phyloP scores from a whole-genome alignment of 2,797 vertebrate species.

The Malurus splendens region DNA sequence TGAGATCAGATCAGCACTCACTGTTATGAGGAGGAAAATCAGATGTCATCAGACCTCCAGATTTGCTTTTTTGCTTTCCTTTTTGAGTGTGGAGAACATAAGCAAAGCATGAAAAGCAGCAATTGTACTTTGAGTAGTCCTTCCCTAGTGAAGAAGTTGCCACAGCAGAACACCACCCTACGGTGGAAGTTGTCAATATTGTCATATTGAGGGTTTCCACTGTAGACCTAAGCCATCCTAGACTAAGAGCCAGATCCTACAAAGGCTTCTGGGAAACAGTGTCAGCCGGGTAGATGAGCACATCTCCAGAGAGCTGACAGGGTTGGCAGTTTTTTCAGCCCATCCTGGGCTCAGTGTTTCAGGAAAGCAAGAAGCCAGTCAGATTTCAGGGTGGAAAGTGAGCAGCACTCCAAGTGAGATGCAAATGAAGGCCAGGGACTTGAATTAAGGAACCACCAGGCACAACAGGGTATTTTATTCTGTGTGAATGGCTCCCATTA shows the following conservation, averaged over 20 bases:
- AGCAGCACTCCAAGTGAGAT: neutral
- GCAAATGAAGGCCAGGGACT: neutral
- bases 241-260: neutral
- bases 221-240: neutral
- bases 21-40: neutral
- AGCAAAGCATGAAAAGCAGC: neutral
- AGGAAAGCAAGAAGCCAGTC: neutral
- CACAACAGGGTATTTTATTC: neutral
- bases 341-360: neutral
- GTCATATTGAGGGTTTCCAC: neutral
- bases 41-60: neutral
- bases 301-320: neutral
- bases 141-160: slow-evolving; percentile 32
- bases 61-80: neutral
- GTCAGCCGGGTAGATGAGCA: neutral
- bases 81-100: neutral
- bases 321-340: neutral
- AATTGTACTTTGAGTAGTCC: neutral
- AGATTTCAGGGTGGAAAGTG: neutral
- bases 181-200: neutral
- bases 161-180: neutral
- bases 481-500: neutral
- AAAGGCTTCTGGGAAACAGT: neutral
- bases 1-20: neutral
- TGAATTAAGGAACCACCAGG: neutral